A percentile compares a stretch with the other conserved stretches of the same genome.
Conservation (phyloP, 2,797 vertebrate species). For the Podarcis lilfordi region DNA sequence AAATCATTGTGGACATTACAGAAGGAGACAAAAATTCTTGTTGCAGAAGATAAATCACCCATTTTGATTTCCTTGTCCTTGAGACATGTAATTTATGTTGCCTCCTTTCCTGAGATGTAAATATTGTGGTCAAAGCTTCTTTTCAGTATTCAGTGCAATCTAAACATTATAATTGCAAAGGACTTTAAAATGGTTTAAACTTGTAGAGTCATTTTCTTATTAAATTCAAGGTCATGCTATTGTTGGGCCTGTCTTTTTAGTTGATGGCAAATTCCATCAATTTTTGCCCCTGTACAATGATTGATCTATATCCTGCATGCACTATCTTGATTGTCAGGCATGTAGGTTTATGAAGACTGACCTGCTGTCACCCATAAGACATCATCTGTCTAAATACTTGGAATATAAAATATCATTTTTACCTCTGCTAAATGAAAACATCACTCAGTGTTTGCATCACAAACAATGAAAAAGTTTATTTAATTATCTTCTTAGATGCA, state of each 20-base stretch:
- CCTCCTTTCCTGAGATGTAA: not conserved
- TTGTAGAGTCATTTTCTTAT: constrained; percentile 49
- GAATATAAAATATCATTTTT: constrained; percentile 55
- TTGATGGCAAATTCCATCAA: constrained; percentile 41
- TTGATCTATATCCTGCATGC: constrained; percentile 51
- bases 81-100: constrained; percentile 23
- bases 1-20: constrained; percentile 18
- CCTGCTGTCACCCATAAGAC: constrained; percentile 49
- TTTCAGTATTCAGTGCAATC: not conserved
- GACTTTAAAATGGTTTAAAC: constrained; percentile 20
- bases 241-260: constrained; percentile 16
- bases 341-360: constrained; percentile 64
- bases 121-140: constrained; percentile 11
- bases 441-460: not conserved
- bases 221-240: constrained; percentile 57
- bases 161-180: constrained; percentile 5
- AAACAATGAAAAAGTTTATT: constrained; percentile 5
- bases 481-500: constrained; percentile 25
- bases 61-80: constrained; percentile 43
- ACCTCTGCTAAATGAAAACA: constrained; percentile 1
- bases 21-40: not conserved
- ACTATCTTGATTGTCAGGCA: constrained; percentile 51
- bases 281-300: constrained; percentile 11
- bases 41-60: constrained; percentile 31
- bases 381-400: constrained; percentile 37